Evolutionary conservation across 2,113 vertebrate genomes (phyloP).

Genomic region (Leptosomus discolor): DNA sequence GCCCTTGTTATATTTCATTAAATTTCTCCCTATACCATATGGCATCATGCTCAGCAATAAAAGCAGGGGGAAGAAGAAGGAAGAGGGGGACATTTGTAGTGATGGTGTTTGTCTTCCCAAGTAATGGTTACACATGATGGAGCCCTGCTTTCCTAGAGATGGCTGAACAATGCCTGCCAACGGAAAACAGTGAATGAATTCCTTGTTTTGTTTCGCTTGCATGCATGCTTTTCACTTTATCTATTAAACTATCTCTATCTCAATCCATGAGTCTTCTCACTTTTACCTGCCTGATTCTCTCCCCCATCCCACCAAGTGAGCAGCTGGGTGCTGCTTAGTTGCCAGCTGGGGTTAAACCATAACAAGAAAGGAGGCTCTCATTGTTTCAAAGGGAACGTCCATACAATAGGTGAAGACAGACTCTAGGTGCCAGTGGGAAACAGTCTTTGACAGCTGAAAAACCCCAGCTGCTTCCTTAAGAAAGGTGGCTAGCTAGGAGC

Average conservation of each 20-base stretch:
- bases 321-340: neutral
- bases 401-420: neutral
- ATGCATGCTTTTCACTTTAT: neutral
- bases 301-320: neutral
- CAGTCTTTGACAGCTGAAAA: neutral
- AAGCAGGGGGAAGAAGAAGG: neutral
- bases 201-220: neutral
- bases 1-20: too few species aligned
- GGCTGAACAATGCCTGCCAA: neutral
- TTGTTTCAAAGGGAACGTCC: neutral
- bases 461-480: neutral
- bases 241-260: neutral
- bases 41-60: neutral
- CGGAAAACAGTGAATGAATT: neutral
- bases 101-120: neutral
- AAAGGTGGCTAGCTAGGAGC: neutral
- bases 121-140: neutral
- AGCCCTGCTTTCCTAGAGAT: neutral
- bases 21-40: too few species aligned
- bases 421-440: neutral
- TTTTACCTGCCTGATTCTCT: neutral
- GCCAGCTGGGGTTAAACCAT: neutral
- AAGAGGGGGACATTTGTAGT: neutral
- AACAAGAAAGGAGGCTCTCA: neutral
- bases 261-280: neutral